phyloP scores from a whole-genome alignment of 2,888 invertebrate genomes.

The Aporophyla lueneburgensis region DNA sequence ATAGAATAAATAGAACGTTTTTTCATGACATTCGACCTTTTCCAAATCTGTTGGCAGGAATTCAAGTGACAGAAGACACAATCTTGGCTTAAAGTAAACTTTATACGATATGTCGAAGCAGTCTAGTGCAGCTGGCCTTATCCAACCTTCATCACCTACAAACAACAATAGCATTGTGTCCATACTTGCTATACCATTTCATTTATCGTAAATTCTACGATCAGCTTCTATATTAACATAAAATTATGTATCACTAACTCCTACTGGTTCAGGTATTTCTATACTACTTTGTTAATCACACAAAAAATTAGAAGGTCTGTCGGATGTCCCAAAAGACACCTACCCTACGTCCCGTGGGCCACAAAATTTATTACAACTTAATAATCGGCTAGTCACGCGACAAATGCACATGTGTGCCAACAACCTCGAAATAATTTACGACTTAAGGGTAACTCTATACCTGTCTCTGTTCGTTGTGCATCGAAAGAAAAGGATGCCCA shows the following conservation, averaged over 20 bases:
- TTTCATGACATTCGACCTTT: neutral
- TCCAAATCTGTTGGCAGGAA: too few species aligned
- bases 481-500: conserved; percentile 70
- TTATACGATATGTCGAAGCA: neutral
- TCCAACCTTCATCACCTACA: conserved; percentile 29
- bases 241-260: conserved; percentile 39
- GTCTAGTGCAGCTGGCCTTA: conserved; percentile 15
- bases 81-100: neutral
- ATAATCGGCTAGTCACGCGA: conserved; percentile 87
- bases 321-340: conserved; percentile 74
- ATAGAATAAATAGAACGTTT: neutral
- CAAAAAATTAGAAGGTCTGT: conserved; percentile 65
- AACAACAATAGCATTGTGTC: conserved; percentile 35
- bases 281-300: conserved; percentile 59
- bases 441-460: conserved; percentile 78
- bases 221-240: conserved; percentile 40
- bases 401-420: conserved; percentile 85
- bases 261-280: conserved; percentile 50
- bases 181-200: neutral
- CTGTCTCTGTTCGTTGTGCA: conserved; percentile 71
- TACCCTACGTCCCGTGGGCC: conserved; percentile 78
- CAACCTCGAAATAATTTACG: conserved; percentile 86
- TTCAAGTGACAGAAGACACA: neutral
- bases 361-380: conserved; percentile 89
- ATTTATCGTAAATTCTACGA: conserved; percentile 25